Base-by-base conservation (phyloP, 2,113 vertebrate genomes). In the Okapia johnstoni region DNA sequence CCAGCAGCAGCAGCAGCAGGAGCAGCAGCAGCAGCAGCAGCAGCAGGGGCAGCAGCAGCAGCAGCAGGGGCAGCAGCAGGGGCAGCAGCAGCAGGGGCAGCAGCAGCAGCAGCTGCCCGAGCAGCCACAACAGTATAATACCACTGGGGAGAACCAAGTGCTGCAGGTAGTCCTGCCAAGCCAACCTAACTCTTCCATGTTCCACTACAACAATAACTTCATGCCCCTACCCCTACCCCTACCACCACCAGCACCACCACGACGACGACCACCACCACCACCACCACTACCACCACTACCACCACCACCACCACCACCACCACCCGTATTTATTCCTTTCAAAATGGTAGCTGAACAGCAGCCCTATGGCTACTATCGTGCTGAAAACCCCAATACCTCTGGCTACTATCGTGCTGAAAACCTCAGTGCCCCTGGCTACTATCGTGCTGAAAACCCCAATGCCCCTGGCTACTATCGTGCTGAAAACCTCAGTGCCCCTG, bases 181-280 rank as follows among this genome's bases (percentile, higher is more conserved):
- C 89, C 99, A 99, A 97, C 98, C 98, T 0, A 98, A 98, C 79
- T 85, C 99, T 90, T 98, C 99, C 1, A 97, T 99, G n/a, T 3
- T 70, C 3, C 0, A 0, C n/a, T 70, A 3, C 66, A 40, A 40
- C 0, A 33, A 70, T 12, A n/a, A n/a, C 19, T 70, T 70, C 66
- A 36, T 23, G 8, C 17, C n/a, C n/a, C 17, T 10, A 11, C 1
- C 17, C 17, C 8, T 21, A 36, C 4, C n/a, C n/a, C 63, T 10
- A 36, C 50, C 4, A 16, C 50, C 50, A 54, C 50, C 50, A 16
- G 14, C 50, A 5, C 50, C 15, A 5, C 57, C 25, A 14, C 26
- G 2, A 60, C 58, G 5, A 28, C 26, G 25, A 2, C 58, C 26
- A 2, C 58, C 50, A 16, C 50, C 50, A 5, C 50, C 15, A 5